phyloP scores from a whole-genome alignment of 2,888 invertebrate genomes.

The Andrena bucephala region DNA sequence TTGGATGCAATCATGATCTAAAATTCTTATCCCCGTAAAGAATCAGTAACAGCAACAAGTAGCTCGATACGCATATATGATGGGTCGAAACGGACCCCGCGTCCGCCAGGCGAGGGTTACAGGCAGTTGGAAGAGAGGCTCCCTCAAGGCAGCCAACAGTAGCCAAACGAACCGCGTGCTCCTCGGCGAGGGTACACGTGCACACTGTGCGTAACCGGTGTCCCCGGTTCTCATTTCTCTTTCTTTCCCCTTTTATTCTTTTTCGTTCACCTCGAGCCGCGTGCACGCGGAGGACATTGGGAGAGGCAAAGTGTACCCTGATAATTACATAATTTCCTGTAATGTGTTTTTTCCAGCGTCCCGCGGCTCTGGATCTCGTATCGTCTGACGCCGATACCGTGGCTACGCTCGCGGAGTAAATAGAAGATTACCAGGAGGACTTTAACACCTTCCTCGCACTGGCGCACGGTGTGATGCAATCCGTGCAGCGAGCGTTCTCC shows the following conservation, averaged over 20 bases:
- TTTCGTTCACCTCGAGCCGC: background rate
- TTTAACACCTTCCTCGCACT: slow-evolving; percentile 49
- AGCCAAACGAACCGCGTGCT: background rate
- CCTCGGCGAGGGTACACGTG: background rate
- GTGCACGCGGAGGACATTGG: background rate
- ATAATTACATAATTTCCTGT: slow-evolving; percentile 51
- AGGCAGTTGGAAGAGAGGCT: background rate
- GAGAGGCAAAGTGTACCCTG: slow-evolving; percentile 17
- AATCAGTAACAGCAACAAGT: too few relatives aligned
- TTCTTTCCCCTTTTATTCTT: background rate
- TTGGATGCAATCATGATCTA: too few relatives aligned
- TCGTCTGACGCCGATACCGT: slow-evolving; percentile 25
- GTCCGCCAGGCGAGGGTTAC: background rate
- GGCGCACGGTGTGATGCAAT: slow-evolving; percentile 35
- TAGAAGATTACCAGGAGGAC: slow-evolving; percentile 50
- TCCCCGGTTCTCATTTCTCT: slow-evolving; percentile 35
- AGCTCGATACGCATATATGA: too few relatives aligned
- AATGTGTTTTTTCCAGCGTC: slow-evolving; percentile 16
- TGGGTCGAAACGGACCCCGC: background rate
- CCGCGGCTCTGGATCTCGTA: slow-evolving; percentile 42
- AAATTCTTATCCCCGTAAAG: too few relatives aligned
- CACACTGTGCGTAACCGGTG: slow-evolving; percentile 33
- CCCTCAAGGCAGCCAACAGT: background rate
- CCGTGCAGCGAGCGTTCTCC: slow-evolving; percentile 4
- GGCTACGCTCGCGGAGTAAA: slow-evolving; percentile 26